Percentiles rank a stretch among this genome's conserved stretches.
Evolutionary conservation across 1,140 invertebrate genomes (phyloP).

Genomic region (Heliothis virescens): DNA sequence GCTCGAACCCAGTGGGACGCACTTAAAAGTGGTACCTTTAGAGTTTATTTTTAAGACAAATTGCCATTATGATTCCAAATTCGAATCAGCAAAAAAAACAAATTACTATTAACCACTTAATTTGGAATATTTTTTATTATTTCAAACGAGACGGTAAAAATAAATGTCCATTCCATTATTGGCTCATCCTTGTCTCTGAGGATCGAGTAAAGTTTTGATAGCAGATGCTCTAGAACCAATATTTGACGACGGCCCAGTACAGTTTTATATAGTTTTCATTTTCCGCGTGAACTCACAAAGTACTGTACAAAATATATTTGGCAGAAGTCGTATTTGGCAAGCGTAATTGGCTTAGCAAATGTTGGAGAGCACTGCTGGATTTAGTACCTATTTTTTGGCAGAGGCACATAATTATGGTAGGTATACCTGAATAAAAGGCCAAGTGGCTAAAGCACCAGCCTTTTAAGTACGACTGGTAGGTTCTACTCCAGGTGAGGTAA

Average conservation of each 20-base stretch:
- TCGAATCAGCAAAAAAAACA: not conserved
- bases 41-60: not conserved
- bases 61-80: not conserved
- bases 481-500: too few species aligned
- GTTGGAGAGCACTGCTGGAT: not conserved
- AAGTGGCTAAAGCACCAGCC: too few species aligned
- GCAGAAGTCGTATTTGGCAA: conserved; percentile 19
- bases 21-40: not conserved
- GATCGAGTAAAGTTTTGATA: conserved; percentile 60
- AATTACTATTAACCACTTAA: not conserved
- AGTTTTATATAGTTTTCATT: conserved; percentile 64
- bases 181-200: not conserved
- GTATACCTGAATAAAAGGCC: too few species aligned
- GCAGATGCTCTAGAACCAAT: conserved; percentile 57
- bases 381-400: not conserved
- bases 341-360: not conserved
- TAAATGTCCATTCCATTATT: conserved; percentile 13
- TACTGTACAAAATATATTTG: conserved; percentile 12
- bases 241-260: conserved; percentile 55
- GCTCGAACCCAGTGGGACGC: not conserved
- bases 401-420: too few species aligned
- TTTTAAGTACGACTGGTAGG: too few species aligned
- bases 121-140: not conserved
- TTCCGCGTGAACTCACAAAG: conserved; percentile 50
- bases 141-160: not conserved